phyloP scores from a whole-genome alignment of 2,888 invertebrate genomes.

The Orthosia gracilis region DNA sequence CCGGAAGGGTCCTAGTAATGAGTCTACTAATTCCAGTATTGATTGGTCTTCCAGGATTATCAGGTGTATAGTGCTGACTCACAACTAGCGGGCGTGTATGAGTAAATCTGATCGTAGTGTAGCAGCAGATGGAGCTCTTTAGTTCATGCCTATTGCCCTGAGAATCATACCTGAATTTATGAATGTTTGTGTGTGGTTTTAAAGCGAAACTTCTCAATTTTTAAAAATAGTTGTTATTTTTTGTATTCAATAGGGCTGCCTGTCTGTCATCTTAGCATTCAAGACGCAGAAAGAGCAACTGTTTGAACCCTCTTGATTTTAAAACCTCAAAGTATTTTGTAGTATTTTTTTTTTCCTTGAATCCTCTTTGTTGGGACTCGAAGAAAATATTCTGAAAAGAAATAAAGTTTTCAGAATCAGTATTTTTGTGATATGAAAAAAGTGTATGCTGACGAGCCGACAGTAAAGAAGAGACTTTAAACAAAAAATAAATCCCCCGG shows the following conservation, averaged over 20 bases:
- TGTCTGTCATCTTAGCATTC: neutral
- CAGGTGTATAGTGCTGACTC: no score
- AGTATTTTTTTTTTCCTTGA: neutral
- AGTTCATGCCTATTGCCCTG: neutral
- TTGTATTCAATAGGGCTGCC: neutral
- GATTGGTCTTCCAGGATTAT: no score
- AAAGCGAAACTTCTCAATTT: neutral
- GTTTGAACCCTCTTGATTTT: neutral
- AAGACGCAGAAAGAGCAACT: neutral
- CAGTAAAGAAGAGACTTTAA: neutral
- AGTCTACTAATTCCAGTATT: neutral
- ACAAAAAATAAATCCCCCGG: conserved; percentile 31
- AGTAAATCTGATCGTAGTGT: no score
- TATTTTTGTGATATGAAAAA: conserved; percentile 27
- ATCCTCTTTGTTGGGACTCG: neutral
- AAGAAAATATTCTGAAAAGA: neutral
- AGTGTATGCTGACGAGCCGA: conserved; percentile 19
- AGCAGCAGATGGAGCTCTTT: neutral
- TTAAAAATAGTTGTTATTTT: accelerated
- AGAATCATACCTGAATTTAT: neutral
- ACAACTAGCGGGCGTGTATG: no score
- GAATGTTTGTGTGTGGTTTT: neutral
- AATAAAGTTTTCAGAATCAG: neutral
- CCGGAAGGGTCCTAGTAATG: neutral
- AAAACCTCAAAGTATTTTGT: neutral